Evolutionary conservation across 2,113 vertebrate genomes (phyloP).

Genomic region (Cavia porcellus): DNA sequence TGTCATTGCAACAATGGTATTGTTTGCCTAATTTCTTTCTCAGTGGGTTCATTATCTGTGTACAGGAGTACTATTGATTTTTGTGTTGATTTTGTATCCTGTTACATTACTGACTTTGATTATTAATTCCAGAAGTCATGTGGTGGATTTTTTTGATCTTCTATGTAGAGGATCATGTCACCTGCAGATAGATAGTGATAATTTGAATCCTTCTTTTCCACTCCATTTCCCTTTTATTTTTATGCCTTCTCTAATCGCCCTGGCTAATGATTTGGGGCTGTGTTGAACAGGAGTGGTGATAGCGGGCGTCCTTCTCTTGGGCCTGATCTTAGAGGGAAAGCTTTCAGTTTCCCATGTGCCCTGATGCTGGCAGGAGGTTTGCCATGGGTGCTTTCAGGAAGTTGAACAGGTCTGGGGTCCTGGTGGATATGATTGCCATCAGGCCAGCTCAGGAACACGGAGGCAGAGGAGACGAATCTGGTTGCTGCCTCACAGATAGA

Average conservation of each 20-base stretch:
- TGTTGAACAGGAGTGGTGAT: not conserved
- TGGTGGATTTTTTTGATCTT: not conserved
- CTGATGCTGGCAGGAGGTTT: not conserved
- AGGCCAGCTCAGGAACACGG: not conserved
- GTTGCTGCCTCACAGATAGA: not conserved
- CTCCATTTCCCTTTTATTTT: not conserved
- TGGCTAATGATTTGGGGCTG: not conserved
- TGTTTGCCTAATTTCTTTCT: not conserved
- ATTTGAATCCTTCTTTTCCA: not conserved
- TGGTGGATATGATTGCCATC: not conserved
- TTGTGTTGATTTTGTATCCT: not conserved
- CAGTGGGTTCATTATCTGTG: not conserved
- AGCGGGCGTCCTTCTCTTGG: not conserved
- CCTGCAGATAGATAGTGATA: not conserved
- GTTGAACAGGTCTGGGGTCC: not conserved
- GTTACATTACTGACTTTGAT: not conserved
- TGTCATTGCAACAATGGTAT: not conserved
- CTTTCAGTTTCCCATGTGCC: not conserved
- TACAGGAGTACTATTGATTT: not conserved
- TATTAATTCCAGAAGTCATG: not conserved
- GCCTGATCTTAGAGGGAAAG: not conserved
- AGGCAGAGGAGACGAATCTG: not conserved
- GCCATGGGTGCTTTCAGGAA: not conserved
- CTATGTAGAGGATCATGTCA: not conserved
- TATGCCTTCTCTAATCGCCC: not conserved